These are phyloP conservation scores for Hydrolagus affinis DNA, from an alignment of 2,113 vertebrate species.

Conservation along the genomic window DNA sequence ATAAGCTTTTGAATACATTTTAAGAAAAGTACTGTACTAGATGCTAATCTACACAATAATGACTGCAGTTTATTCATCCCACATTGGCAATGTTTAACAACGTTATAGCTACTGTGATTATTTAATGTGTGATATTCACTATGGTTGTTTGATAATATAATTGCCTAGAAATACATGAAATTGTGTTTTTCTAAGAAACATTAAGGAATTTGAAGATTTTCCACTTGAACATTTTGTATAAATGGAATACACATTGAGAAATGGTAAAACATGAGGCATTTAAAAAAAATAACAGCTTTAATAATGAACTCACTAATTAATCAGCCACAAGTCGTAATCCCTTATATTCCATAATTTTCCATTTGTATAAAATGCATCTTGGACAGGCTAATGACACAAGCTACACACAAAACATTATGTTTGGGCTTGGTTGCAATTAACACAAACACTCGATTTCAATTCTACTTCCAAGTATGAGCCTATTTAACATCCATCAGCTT, in stretches of 20 bases:
- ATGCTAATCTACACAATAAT: too few species aligned
- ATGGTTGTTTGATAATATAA: too few species aligned
- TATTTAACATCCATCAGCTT: conserved; percentile 10
- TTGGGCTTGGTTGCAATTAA: not conserved
- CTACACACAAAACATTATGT: not conserved
- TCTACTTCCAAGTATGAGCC: conserved; percentile 15
- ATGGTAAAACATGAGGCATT: not conserved
- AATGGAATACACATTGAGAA: not conserved
- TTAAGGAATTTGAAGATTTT: too few species aligned
- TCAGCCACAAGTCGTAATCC: not conserved
- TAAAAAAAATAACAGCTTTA: not conserved
- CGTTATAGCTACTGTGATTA: too few species aligned
- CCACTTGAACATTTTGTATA: too few species aligned
- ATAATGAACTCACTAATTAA: not conserved
- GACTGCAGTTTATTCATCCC: too few species aligned
- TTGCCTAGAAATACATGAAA: too few species aligned
- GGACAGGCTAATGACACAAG: not conserved
- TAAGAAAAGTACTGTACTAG: too few species aligned
- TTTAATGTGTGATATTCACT: too few species aligned
- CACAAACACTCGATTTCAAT: conserved; percentile 19
- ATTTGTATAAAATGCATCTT: not conserved
- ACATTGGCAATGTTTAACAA: too few species aligned
- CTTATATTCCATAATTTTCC: not conserved
- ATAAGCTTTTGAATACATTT: too few species aligned
- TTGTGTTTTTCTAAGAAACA: too few species aligned